Evolutionary conservation across 2,113 vertebrate species (phyloP), one percentile per base, ranked within the genome.

Genomic region (Nansenia antarctica): DNA sequence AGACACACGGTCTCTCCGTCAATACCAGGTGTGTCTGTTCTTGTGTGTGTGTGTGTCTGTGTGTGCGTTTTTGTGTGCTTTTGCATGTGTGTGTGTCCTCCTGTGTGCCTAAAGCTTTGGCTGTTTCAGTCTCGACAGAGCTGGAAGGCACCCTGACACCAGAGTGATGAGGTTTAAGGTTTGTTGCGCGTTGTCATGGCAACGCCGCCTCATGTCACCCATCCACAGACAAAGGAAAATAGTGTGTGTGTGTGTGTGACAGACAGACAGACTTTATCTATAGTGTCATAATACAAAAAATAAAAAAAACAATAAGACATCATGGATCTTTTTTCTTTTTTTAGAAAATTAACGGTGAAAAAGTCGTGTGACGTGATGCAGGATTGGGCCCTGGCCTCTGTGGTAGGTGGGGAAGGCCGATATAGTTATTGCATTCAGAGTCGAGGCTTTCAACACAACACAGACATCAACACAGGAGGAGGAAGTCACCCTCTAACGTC

Each of bases 301-400:
- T 39, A 73, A 74, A 39, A 57, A 77, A 75, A 65, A 85, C 77
- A 66, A 57, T 61, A 79, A n/a, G n/a, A n/a, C n/a, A n/a, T n/a
- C n/a, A n/a, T n/a, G n/a, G n/a, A n/a, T n/a, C n/a, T n/a, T n/a
- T n/a, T n/a, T n/a, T n/a, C n/a, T n/a, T 74, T 53, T 49, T 74
- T 77, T 80, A 47, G 80, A 80, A 79, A 76, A 83, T 73, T 67
- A 85, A 74, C 80, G 79, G 65, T 76, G 68, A 73, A 85, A 31
- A 86, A 63, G 72, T 84, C 77, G 79, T 67, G 74, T 69, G n/a
- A 49, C 7, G 5, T 49, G 77, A 80, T 74, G 58, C 79, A 78
- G 52, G 75, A 49, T 67, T 76, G 78, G 81, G 69, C 67, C 81
- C 75, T 22, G 1, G 74, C 69, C 69, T 54, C 39, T 47, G 7